Base-by-base conservation (phyloP, 2,888 invertebrate species). In the Nyleta sp. region DNA sequence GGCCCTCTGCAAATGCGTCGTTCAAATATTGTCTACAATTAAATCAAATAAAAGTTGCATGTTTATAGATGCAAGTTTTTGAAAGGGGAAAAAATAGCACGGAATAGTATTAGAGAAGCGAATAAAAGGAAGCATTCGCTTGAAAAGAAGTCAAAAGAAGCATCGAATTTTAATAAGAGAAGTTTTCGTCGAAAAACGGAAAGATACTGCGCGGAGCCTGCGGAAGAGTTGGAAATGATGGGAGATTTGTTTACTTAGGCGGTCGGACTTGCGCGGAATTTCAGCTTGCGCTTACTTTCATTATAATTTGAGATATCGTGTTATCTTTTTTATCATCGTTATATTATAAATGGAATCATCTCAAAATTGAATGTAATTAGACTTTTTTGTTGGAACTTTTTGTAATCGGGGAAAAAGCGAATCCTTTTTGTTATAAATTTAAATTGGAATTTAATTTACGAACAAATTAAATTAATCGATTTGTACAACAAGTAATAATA, bases 161-260 rank as follows among this genome's bases (percentile, higher is more conserved):
- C 46, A 22, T 60, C 60, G 35, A 60, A 60, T 59, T 59, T 59
- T 59, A 59, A 59, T 44, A 33, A 59, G 59, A 44, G 18, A 59
- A 59, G 24, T 59, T 59, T 59, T 55, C 35, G 17, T 31, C 24
- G 8, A 18, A 18, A 33, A 42, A 57, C 42, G 40, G 40, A 44
- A 59, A 44, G 28, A 44, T 31, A 7, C 24, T 42, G 10, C n/a
- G 44, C 59, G n/a, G 44, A 6, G 11, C 33, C 57, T 22, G 17
- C 4, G 38, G 38, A 20, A 53, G 35, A 53, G 53, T 57, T 42
- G 52, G 17, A 31, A 33, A 52, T 33, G 52, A 52, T 33, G 52
- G 59, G 17, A 31, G 57, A 59, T 59, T 42, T 59, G 44, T 59
- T 59, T 44, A 18, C 59, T 44, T 59, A 59, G 59, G 7, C 17